phyloP scores from a whole-genome alignment of 2,113 vertebrate genomes.

The Hypocryptadius cinnamomeus region DNA sequence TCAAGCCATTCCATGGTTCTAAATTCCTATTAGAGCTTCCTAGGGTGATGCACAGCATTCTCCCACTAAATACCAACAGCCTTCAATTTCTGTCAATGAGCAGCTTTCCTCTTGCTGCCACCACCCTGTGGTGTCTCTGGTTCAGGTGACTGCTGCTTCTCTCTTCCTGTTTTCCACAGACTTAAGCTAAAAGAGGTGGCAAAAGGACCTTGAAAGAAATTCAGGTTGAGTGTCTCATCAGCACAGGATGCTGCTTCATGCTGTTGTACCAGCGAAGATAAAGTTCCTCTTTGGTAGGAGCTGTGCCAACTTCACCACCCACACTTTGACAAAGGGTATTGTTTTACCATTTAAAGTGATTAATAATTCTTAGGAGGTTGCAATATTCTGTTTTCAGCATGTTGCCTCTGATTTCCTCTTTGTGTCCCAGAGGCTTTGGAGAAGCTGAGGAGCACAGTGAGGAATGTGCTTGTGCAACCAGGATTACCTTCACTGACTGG shows the following conservation, averaged over 20 bases:
- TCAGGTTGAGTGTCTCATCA: not conserved
- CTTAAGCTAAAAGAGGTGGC: not conserved
- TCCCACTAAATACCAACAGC: not conserved
- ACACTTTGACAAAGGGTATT: not conserved
- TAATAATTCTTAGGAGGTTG: not conserved
- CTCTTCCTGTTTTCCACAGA: not conserved
- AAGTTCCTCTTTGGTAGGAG: not conserved
- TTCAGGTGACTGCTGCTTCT: not conserved
- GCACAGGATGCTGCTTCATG: not conserved
- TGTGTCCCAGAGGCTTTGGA: not conserved
- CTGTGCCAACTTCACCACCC: not conserved
- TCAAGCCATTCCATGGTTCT: not conserved
- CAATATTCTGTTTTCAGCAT: not conserved
- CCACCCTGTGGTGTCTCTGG: not conserved
- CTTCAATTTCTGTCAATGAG: accelerated
- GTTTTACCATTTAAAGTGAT: not conserved
- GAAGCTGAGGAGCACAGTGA: not conserved
- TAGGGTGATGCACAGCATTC: not conserved
- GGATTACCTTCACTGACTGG: not conserved
- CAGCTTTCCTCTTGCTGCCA: not conserved
- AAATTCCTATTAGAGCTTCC: not conserved
- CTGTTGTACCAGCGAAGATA: not conserved
- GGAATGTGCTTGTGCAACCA: not conserved
- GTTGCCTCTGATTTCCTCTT: not conserved
- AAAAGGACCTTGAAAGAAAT: not conserved